Evolutionary conservation across 2,113 vertebrate species (phyloP), one percentile per base, ranked within the genome.

Genomic region (Tauraco erythrolophus): DNA sequence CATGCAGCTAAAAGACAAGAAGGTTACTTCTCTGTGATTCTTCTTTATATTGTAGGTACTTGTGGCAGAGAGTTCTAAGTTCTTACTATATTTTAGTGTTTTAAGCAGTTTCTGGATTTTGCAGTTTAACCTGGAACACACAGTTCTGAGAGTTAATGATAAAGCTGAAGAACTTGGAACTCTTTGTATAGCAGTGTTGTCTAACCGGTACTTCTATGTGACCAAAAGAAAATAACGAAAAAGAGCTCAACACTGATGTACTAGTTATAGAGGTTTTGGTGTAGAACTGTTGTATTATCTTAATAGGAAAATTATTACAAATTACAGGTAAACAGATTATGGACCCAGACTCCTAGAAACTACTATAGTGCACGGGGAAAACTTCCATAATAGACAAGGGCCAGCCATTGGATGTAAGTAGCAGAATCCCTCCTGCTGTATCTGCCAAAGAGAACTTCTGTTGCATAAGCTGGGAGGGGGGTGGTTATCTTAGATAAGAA

Each of bases 161-260:
- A 83, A 94, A 97, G 65, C 87, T 86, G 89, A 97, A 97, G 98
- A 97, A 97, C 96, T 97, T 96, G 89, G 97, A 96, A 93, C 97
- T 86, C 90, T 98, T 95, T 97, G 82, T 72, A 84, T 84, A 94
- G 84, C 80, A 88, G 89, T 66, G 33, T 91, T 91, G 90, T 98
- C 97, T 96, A 89, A 95, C 81, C 85, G 77, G 96, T 97, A 97
- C 94, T 96, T 97, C 96, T 96, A 68, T 89, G 96, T 92, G 97
- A 97, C 97, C 98, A 96, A 98, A 97, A 98, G 94, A 93, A 92
- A 97, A 92, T 81, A 95, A 96, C 50, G 88, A 84, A 94, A 96
- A 82, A 4, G 51, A 96, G 79, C 81, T 96, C 16, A 18, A 92
- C 68, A 88, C 81, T 95, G 62, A 87, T 94, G 79, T 77, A 48